Percentiles rank a stretch among this genome's conserved stretches.
phyloP scores from a whole-genome alignment of 2,113 vertebrate species.

The Bos javanicus region DNA sequence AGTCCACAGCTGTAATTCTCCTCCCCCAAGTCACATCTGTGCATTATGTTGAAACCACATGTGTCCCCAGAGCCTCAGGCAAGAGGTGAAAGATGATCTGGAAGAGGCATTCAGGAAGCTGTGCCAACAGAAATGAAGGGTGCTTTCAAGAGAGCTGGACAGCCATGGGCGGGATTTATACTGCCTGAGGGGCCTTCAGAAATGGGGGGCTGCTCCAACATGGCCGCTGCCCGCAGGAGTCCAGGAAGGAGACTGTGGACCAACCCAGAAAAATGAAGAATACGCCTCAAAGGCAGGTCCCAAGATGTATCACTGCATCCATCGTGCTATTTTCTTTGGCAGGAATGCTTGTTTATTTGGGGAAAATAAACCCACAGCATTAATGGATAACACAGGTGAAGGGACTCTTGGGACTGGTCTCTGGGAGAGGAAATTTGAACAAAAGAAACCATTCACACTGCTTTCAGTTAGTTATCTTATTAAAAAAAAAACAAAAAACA shows the following conservation, averaged over 20 bases:
- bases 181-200: neutral
- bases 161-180: neutral
- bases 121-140: conserved; percentile 45
- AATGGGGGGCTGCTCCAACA: neutral
- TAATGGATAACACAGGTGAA: conserved; percentile 75
- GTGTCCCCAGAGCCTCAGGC: conserved; percentile 50
- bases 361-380: conserved; percentile 41
- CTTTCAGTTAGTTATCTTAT: conserved; percentile 16
- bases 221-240: neutral
- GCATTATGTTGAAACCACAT: conserved; percentile 59
- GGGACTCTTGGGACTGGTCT: conserved; percentile 48
- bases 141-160: neutral
- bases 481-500: neutral
- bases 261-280: neutral
- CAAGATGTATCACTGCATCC: neutral
- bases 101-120: conserved; percentile 48
- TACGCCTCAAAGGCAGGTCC: neutral
- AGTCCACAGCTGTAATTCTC: neutral
- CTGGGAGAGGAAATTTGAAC: conserved; percentile 59
- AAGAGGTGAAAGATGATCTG: conserved; percentile 63
- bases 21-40: conserved; percentile 60
- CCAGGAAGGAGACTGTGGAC: neutral
- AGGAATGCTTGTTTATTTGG: conserved; percentile 67
- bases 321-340: conserved; percentile 45
- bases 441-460: conserved; percentile 67